phyloP scores from a whole-genome alignment of 2,113 vertebrate genomes.

The Urocitellus parryii region DNA sequence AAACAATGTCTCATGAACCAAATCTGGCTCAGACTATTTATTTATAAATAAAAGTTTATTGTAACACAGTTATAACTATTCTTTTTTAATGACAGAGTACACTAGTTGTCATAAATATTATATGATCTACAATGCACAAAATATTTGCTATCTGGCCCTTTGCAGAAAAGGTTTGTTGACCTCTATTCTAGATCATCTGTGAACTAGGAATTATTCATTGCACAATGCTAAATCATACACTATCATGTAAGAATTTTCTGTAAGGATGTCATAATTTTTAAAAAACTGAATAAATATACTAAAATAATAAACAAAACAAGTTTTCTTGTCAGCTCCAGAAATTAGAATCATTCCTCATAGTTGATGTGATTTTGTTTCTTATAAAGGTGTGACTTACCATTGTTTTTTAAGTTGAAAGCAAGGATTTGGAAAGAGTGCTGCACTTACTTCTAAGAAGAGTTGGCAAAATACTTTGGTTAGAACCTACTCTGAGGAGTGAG shows the following conservation, averaged over 20 bases:
- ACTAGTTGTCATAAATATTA: neutral
- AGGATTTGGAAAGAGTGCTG: neutral
- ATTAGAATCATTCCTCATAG: neutral
- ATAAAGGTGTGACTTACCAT: neutral
- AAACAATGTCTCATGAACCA: neutral
- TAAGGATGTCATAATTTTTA: neutral
- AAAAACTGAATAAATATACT: neutral
- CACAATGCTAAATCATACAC: neutral
- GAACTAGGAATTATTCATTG: neutral
- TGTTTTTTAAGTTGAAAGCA: neutral
- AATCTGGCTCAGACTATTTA: neutral
- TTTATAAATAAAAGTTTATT: slow-evolving; percentile 9
- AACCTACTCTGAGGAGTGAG: neutral
- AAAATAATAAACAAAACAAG: neutral
- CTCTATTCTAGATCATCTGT: neutral
- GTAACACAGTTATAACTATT: neutral
- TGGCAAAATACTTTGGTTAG: neutral
- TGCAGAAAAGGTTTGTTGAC: neutral
- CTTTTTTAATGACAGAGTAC: neutral
- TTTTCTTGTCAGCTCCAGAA: neutral
- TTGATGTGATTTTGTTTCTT: neutral
- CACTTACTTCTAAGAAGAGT: neutral
- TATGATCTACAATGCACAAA: too few species aligned
- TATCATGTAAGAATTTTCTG: neutral
- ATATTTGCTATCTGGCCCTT: neutral